Conservation (phyloP, 2,797 vertebrate species). For the Mormyrus proboscirostris region DNA sequence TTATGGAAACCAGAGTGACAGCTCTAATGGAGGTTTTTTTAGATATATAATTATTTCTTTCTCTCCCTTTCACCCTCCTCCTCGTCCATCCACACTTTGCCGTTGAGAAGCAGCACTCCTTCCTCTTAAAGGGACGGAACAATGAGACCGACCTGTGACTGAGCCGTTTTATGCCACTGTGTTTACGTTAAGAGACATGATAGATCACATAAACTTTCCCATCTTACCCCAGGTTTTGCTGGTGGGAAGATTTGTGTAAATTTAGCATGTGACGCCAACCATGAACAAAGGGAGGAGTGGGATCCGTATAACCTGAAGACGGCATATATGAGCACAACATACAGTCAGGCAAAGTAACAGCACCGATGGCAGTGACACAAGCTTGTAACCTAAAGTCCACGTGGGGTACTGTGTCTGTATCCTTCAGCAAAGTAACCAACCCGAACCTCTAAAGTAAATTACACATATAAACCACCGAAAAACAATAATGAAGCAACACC, state of each 20-base stretch:
- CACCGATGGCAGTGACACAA: background rate
- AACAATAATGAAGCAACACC: conserved; percentile 8
- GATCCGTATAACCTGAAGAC: background rate
- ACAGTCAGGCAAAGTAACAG: background rate
- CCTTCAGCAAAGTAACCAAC: background rate
- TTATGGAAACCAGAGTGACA: conserved; percentile 41
- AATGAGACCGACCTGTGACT: background rate
- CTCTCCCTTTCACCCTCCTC: conserved; percentile 18
- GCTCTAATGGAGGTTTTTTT: conserved; percentile 24
- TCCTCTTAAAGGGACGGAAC: background rate
- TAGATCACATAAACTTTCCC: background rate
- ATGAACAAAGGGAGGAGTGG: background rate
- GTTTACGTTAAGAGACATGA: background rate
- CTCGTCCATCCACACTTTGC: background rate
- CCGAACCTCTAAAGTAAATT: background rate
- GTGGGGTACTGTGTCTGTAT: background rate
- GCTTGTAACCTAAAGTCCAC: background rate
- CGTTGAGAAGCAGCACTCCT: background rate
- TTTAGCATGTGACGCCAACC: background rate
- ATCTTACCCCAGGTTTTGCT: background rate
- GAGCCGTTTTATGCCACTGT: background rate
- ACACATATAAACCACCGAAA: background rate
- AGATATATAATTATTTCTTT: conserved; percentile 16
- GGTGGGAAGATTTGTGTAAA: background rate
- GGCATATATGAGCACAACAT: background rate